Evolutionary conservation across 1,140 invertebrate genomes (phyloP), one percentile per base, ranked within the genome.

Genomic region (Drosophila littoralis): DNA sequence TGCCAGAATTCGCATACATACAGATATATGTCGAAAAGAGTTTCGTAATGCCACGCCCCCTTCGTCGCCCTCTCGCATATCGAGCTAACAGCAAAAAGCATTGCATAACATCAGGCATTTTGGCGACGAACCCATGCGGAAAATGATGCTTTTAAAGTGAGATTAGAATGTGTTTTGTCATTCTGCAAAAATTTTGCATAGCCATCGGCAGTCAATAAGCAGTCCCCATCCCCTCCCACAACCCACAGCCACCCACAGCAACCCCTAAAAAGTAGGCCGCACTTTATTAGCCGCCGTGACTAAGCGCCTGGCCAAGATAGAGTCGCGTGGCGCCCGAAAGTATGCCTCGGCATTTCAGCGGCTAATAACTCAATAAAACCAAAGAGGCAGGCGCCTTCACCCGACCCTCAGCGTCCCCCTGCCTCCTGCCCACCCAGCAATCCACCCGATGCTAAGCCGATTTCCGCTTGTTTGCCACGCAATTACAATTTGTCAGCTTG

Each of bases 381-480:
- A 40, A 40, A 43, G 6, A 15, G 22, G 33, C 40, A 55, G 45
- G 13, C 45, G 5, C 8, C 32, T 17, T 12, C 48, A 40, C 13
- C 2, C 32, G 9, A 2, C 38, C 40, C 40, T 58, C n/a, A 13
- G n/a, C 50, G 50, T 45, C 33, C 57, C 13, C 15, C 6, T 52
- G n/a, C 35, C 13, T 13, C 45, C 10, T 17, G 17, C 57, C 6
- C 13, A 7, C 13, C 15, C 46, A 28, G 48, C 1, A 28, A 22
- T 60, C 50, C 63, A 28, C 45, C 32, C 48, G 28, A 52, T 60
- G 63, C 46, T 42, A 89, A 89, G 84, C 84, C 84, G 85, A 89
- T 89, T 89, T 89, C 70, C 77, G 84, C 80, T 81, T 90, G 81
- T 89, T 89, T 84, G 85, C 82, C 81, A 78, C 85, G 79, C 84